Base-by-base conservation (phyloP, 2,888 invertebrate species). In the Rhabditophanes sp. region DNA sequence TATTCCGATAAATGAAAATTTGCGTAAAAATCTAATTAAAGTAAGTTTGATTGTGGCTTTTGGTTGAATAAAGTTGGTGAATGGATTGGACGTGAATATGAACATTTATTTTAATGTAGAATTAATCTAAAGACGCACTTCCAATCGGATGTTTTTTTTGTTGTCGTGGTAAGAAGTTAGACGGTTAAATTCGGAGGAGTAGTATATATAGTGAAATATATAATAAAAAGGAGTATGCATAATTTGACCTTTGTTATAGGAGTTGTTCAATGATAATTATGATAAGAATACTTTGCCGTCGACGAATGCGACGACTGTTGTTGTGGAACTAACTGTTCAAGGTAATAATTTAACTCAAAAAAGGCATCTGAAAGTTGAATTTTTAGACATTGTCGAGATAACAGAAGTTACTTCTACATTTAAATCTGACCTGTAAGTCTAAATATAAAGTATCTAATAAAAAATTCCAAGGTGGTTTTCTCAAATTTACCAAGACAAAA, bases 281-380 rank as follows among this genome's bases (percentile, higher is more conserved):
- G 63, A 63, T 44, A 63, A 63, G 42, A 61, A 64, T 44, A 60
- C 50, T 38, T 41, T 63, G 26, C 63, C 63, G 8, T 57, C 57
- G 25, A 43, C 56, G 2, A 44, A 55, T 21, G 42, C 58, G 3
- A 57, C 57, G 4, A 28, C 50, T 39, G 63, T 63, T 3, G 48
- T 57, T 2, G 63, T 63, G 5, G 63, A 63, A 29, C 28, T 63
- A 18, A 63, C 62, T 1, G 59, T 64, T 11, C 64, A 64, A 35
- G 51, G 50, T 14, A 61, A 63, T 25, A 61, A 57, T 2, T 60
- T 53, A 37, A 48, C 22, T n/a, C n/a, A n/a, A n/a, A n/a, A n/a
- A n/a, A n/a, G n/a, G n/a, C n/a, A n/a, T n/a, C n/a, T n/a, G n/a
- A n/a, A n/a, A n/a, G n/a, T n/a, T n/a, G n/a, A n/a, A n/a, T n/a